phyloP scores from a whole-genome alignment of 2,888 invertebrate species.

The Gastracanthus pulcherrimus region DNA sequence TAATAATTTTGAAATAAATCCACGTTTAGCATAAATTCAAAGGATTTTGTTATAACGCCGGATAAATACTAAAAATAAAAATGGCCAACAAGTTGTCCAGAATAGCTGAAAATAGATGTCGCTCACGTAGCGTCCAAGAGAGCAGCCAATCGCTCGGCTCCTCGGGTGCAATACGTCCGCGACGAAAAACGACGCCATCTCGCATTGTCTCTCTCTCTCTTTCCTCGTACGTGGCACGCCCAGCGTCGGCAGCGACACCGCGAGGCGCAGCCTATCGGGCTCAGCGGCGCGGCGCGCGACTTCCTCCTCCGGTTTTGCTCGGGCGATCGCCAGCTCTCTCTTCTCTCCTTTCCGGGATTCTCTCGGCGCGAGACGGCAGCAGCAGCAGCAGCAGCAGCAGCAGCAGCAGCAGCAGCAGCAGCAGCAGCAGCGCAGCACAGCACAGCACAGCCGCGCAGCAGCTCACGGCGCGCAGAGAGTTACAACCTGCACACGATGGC shows the following conservation, averaged over 20 bases:
- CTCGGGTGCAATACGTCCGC: not conserved
- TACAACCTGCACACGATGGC: constrained; percentile 85
- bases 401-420: too few species aligned
- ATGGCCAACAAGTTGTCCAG: not conserved
- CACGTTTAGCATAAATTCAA: too few species aligned
- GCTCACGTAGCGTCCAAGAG: constrained; percentile 1
- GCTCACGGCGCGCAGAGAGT: not conserved
- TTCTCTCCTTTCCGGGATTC: constrained; percentile 52
- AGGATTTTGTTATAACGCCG: too few species aligned
- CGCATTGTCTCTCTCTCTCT: not conserved
- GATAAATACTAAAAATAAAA: not conserved
- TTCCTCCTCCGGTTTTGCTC: constrained; percentile 53
- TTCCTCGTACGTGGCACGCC: not conserved
- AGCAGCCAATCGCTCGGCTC: constrained; percentile 16
- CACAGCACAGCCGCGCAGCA: not conserved
- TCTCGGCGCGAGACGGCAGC: constrained; percentile 29
- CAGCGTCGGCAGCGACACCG: not conserved
- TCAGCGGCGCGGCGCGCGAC: not conserved
- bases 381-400: not conserved
- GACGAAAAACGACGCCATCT: not conserved
- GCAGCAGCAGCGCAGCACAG: not conserved
- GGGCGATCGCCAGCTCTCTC: constrained; percentile 17
- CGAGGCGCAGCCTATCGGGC: not conserved
- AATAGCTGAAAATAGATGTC: not conserved
- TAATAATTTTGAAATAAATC: too few species aligned